These are phyloP conservation scores for Poeciliopsis paucimaculata DNA, from an alignment of 2,797 vertebrate genomes.

Conservation along the genomic window DNA sequence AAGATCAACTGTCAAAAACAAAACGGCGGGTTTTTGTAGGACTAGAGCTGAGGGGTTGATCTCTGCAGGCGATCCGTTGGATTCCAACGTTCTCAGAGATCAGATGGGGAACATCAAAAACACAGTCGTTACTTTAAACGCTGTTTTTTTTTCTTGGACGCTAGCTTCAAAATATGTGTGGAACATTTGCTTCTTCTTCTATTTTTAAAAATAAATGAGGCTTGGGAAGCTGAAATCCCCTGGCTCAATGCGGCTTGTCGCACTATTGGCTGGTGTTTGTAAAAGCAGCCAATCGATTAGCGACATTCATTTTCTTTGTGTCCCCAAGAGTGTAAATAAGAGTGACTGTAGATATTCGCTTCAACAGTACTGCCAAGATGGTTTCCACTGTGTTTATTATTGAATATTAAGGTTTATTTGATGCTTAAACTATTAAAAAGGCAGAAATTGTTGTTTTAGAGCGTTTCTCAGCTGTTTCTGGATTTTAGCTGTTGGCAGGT, in stretches of 20 bases:
- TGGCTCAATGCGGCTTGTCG: background rate
- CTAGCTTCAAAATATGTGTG: too few species aligned
- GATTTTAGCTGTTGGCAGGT: too few species aligned
- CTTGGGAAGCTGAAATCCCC: background rate
- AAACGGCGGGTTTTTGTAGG: background rate
- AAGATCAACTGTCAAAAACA: slow-evolving; percentile 27
- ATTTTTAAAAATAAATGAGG: background rate
- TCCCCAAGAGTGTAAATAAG: background rate
- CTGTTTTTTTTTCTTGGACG: too few species aligned
- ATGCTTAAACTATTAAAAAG: background rate
- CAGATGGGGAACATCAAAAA: too few species aligned
- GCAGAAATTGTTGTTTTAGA: background rate
- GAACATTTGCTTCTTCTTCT: background rate
- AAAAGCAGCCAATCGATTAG: background rate
- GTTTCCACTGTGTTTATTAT: background rate
- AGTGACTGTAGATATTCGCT: background rate
- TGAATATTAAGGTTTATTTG: background rate
- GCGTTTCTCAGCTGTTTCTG: background rate
- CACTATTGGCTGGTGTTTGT: background rate
- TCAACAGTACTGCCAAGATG: background rate
- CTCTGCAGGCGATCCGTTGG: background rate
- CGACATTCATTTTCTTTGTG: background rate
- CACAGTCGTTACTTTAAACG: background rate
- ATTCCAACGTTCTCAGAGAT: background rate
- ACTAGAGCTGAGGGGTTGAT: background rate